phyloP scores from a whole-genome alignment of 2,113 vertebrate genomes.

The Chloropsis cyanopogon region DNA sequence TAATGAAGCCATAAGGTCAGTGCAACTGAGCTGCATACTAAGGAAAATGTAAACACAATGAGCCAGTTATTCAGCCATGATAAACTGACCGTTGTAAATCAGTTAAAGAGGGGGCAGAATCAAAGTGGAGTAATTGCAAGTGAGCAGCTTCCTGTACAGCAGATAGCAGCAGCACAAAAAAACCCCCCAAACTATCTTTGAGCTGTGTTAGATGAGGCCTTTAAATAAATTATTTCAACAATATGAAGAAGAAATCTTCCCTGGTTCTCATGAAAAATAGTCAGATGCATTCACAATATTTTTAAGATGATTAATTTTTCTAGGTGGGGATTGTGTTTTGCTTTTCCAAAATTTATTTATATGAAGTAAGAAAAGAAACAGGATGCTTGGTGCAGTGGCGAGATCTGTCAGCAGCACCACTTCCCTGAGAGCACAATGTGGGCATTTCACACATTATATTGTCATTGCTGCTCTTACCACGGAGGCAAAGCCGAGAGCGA shows the following conservation, averaged over 20 bases:
- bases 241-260: not conserved
- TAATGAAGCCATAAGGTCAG: not conserved
- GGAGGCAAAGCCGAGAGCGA: not conserved
- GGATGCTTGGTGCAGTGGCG: not conserved
- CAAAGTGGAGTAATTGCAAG: not conserved
- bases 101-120: not conserved
- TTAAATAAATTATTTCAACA: not conserved
- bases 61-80: not conserved
- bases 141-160: not conserved
- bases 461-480: not conserved
- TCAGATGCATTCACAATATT: not conserved
- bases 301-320: conserved; percentile 20
- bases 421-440: not conserved
- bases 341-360: not conserved
- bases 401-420: not conserved
- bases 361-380: not conserved
- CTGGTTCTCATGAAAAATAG: not conserved
- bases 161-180: not conserved
- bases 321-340: not conserved
- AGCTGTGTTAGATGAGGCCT: not conserved
- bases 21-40: not conserved
- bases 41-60: conserved; percentile 24
- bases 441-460: not conserved
- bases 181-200: not conserved
- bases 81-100: not conserved